These are phyloP conservation scores for Otis tarda DNA, from an alignment of 2,113 vertebrate genomes.

Conservation along the genomic window DNA sequence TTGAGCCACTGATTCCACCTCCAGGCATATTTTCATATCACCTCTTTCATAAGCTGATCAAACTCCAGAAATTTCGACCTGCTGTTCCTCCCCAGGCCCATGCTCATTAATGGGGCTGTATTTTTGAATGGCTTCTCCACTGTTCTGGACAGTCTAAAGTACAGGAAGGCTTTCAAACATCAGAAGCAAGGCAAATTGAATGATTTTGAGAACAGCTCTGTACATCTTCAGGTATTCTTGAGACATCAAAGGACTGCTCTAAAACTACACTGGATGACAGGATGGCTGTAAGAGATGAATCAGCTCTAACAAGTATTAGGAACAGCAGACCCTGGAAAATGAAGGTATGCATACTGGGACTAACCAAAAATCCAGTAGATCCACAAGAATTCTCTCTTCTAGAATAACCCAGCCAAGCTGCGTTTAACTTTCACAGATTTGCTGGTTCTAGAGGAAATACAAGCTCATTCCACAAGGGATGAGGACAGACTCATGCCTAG, in stretches of 20 bases:
- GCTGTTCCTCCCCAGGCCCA: not conserved
- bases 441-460: not conserved
- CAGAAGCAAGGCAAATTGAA: not conserved
- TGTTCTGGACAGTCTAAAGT: not conserved
- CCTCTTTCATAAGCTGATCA: not conserved
- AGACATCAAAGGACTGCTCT: not conserved
- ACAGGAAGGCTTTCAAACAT: not conserved
- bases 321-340: not conserved
- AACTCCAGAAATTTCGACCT: not conserved
- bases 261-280: too few relatives aligned
- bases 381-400: not conserved
- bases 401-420: not conserved
- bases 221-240: not conserved
- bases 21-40: not conserved
- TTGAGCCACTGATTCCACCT: not conserved
- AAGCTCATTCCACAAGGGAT: not conserved
- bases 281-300: not conserved
- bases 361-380: not conserved
- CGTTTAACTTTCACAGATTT: not conserved
- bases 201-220: not conserved
- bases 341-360: not conserved
- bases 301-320: too few relatives aligned
- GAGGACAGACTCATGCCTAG: not conserved
- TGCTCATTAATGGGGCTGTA: not conserved
- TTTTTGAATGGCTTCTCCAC: not conserved